Base-by-base conservation (phyloP, 2,888 invertebrate species). In the Lycophotia porphyrea region DNA sequence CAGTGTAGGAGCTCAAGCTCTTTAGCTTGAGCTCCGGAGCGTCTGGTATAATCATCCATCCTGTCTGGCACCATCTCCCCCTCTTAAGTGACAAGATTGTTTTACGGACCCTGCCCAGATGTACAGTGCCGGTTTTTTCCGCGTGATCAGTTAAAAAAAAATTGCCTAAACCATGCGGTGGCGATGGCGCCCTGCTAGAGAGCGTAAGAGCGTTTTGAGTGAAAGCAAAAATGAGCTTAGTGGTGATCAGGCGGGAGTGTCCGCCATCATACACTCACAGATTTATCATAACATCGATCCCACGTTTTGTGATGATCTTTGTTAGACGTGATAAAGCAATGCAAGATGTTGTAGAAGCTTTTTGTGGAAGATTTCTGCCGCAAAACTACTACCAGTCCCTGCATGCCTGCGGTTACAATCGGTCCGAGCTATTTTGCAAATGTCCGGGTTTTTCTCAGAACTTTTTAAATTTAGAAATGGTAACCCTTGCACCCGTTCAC, bases 271-370 rank as follows among this genome's bases (percentile, higher is more conserved):
- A n/a, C 34, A 60, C 24, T 60, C 34, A 60, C 21, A 34, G 21
- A 24, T 34, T 24, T 24, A 5, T 34, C 21, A 60, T 34, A 55
- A 24, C 34, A 34, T 60, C 60, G 34, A 42, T 63, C 39, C 18
- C 24, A n/a, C 31, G 34, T 73, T 42, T 42, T 55, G 7, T 36
- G 44, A 27, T 31, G 58, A 58, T 73, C 11, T 27, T 73, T 55
- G 34, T 75, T 74, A 34, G 27, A 55, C n/a, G 34, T 74, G 31
- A 27, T 55, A 21, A 44, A 75, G 21, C 11, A 52, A 55, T 21
- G 15, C 39, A 74, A 55, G 15, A 27, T 13, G 13, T n/a, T 13
- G n/a, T 13, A 27, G 52, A 52, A 39, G 52, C n/a, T n/a, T 52
- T 52, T n/a, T 13, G 11, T n/a, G 52, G 1, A 27, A 27, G n/a